Percentiles rank a stretch among this genome's conserved stretches.
phyloP scores from a whole-genome alignment of 53 echinoderm and acorn worm species.

The Temnopleurus reevesii region DNA sequence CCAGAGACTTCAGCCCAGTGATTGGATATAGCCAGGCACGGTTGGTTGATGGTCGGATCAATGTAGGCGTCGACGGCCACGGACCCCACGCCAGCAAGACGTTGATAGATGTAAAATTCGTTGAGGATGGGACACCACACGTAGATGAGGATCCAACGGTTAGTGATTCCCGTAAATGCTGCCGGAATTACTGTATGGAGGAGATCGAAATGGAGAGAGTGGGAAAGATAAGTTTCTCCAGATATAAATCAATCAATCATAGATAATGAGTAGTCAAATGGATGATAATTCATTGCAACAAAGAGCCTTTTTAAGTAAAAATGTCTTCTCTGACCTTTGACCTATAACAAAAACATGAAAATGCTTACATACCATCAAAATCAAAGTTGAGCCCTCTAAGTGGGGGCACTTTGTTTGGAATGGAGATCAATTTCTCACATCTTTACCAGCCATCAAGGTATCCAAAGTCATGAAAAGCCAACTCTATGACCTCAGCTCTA shows the following conservation, averaged over 20 bases:
- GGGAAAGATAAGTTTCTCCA: no score
- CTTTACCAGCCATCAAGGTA: background rate
- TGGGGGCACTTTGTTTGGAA: background rate
- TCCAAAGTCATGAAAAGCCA: constrained; percentile 67
- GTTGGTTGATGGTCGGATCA: constrained; percentile 32
- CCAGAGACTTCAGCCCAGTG: background rate
- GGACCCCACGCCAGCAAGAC: constrained; percentile 63
- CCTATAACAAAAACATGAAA: no score
- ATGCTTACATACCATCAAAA: constrained; percentile 14
- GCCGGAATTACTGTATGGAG: background rate
- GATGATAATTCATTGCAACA: no score
- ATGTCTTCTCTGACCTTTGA: no score
- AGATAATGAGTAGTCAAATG: no score
- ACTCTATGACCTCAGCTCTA: no score
- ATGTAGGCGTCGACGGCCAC: constrained; percentile 63
- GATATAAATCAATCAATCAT: no score
- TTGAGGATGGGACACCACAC: background rate
- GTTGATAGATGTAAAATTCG: constrained; percentile 31
- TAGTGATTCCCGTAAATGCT: background rate
- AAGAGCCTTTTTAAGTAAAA: no score
- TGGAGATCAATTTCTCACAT: background rate
- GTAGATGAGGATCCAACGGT: constrained; percentile 12
- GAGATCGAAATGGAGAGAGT: background rate
- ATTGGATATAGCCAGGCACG: constrained; percentile 75
- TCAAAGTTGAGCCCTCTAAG: background rate